Evolutionary conservation across 1,140 invertebrate genomes (phyloP).

Genomic region (Vanessa atalanta): DNA sequence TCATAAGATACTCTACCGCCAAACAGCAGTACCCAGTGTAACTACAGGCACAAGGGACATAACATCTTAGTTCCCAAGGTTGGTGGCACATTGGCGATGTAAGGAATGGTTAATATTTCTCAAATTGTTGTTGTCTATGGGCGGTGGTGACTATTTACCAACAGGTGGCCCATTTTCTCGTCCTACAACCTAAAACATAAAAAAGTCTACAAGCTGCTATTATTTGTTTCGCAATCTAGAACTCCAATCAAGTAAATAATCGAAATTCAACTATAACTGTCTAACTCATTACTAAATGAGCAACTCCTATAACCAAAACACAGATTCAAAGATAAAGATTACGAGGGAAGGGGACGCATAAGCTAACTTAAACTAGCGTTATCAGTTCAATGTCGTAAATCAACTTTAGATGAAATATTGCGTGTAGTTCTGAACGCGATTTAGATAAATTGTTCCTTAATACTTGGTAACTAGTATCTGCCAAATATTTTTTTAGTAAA

Average conservation of each 20-base stretch:
- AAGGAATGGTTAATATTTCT: too few relatives aligned
- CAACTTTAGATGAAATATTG: not conserved
- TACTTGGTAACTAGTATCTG: not conserved
- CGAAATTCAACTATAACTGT: not conserved
- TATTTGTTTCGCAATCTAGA: too few relatives aligned
- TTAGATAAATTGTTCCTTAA: slow-evolving; percentile 1
- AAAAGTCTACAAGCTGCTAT: too few relatives aligned
- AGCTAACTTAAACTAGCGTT: not conserved
- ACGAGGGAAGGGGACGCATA: not conserved
- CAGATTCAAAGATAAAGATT: not conserved
- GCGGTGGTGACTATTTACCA: too few relatives aligned
- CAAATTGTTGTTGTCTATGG: too few relatives aligned
- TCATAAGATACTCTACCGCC: too few relatives aligned
- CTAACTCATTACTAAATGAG: not conserved
- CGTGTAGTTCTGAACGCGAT: not conserved
- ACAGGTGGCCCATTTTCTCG: too few relatives aligned
- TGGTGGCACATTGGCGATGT: too few relatives aligned
- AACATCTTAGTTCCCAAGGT: too few relatives aligned
- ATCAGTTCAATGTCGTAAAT: not conserved
- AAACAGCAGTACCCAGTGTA: too few relatives aligned
- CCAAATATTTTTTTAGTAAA: not conserved
- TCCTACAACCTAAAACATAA: too few relatives aligned
- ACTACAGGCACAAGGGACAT: too few relatives aligned
- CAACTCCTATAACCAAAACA: not conserved
- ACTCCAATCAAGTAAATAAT: not conserved